Percentiles rank a stretch among this genome's conserved stretches.
phyloP scores from a whole-genome alignment of 2,888 invertebrate species.

The Caradrina kadenii region DNA sequence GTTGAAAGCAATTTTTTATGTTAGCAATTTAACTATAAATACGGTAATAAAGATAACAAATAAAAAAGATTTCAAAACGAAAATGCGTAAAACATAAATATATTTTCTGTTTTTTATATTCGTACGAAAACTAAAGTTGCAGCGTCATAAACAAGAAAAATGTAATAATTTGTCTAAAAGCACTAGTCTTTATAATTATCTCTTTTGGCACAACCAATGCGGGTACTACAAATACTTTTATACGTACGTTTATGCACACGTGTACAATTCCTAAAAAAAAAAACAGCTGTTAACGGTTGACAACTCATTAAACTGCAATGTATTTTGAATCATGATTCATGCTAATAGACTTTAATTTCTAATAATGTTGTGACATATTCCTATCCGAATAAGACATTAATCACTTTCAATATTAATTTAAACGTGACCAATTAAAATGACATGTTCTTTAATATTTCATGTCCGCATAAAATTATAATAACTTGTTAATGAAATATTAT shows the following conservation, averaged over 20 bases:
- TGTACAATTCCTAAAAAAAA: background rate
- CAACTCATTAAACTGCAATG: conserved; percentile 43
- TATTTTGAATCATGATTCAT: conserved; percentile 41
- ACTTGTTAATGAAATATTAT: conserved; percentile 41
- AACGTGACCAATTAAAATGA: conserved; percentile 56
- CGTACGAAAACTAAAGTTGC: too few relatives aligned
- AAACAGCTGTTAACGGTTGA: conserved; percentile 17
- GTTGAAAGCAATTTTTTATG: too few relatives aligned
- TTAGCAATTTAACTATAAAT: too few relatives aligned
- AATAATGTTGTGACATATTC: conserved; percentile 61
- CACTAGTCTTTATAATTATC: too few relatives aligned
- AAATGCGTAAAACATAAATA: too few relatives aligned
- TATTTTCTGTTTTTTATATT: too few relatives aligned
- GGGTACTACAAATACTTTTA: background rate
- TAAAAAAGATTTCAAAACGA: too few relatives aligned
- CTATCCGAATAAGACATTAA: conserved; percentile 59
- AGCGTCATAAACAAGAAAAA: too few relatives aligned
- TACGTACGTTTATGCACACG: background rate
- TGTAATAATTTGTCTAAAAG: too few relatives aligned
- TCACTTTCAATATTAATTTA: conserved; percentile 55
- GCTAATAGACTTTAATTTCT: conserved; percentile 55
- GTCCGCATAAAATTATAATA: conserved; percentile 47
- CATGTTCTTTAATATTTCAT: conserved; percentile 49
- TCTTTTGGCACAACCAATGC: background rate
- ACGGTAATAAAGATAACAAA: too few relatives aligned